A percentile compares a stretch with the other conserved stretches of the same genome.
Evolutionary conservation across 2,888 invertebrate genomes (phyloP).

Genomic region (Epistrophella euchroma): DNA sequence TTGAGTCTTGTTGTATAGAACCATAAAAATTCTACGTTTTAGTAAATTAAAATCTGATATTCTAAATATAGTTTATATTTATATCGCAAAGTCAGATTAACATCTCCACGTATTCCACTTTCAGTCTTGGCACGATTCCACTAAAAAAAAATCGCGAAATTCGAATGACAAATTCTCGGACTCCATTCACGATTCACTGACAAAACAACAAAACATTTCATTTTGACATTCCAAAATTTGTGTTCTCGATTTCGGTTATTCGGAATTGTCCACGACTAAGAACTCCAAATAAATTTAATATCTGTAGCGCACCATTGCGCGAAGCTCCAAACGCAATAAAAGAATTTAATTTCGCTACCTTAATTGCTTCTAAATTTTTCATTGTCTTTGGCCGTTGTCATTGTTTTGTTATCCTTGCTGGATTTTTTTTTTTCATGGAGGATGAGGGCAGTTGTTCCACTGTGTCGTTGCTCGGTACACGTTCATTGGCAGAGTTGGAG

Average conservation of each 20-base stretch:
- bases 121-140: slow-evolving; percentile 18
- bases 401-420: slow-evolving; percentile 33
- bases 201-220: slow-evolving; percentile 25
- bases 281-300: slow-evolving; percentile 12
- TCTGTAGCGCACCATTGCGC: slow-evolving; percentile 19
- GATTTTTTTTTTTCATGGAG: not conserved
- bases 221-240: slow-evolving; percentile 58
- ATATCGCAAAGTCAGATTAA: not conserved
- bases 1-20: not conserved
- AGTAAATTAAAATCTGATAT: not conserved
- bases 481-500: slow-evolving; percentile 8
- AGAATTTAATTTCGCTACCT: slow-evolving; percentile 71
- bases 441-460: slow-evolving; percentile 13
- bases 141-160: slow-evolving; percentile 1
- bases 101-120: not conserved
- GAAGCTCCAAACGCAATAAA: slow-evolving; percentile 48
- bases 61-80: not conserved
- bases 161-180: slow-evolving; percentile 52
- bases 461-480: not conserved
- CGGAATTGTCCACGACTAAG: not conserved
- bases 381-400: slow-evolving; percentile 70
- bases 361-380: slow-evolving; percentile 75
- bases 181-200: slow-evolving; percentile 44
- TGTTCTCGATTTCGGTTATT: slow-evolving; percentile 30
- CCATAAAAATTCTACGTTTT: not conserved